phyloP scores from a whole-genome alignment of 2,797 vertebrate species.

The Anguilla marmorata region DNA sequence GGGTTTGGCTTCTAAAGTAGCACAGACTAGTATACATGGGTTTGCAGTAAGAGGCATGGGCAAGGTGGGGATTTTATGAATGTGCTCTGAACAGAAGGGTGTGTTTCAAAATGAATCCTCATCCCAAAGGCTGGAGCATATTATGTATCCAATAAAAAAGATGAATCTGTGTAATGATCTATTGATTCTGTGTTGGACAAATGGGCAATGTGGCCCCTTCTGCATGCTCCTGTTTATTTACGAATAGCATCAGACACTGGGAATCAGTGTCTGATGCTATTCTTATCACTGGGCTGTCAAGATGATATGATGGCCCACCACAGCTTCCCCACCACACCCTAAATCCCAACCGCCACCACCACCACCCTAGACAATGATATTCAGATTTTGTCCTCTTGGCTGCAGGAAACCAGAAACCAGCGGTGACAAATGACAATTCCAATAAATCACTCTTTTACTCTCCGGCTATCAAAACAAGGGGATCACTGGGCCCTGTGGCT shows the following conservation, averaged over 20 bases:
- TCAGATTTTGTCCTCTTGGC: constrained; percentile 35
- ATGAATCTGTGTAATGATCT: neutral
- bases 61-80: neutral
- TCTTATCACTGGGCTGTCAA: constrained; percentile 6
- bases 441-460: constrained; percentile 55
- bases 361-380: constrained; percentile 35
- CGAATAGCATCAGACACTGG: neutral
- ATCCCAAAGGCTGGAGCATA: neutral
- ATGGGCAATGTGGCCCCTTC: neutral
- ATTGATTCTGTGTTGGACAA: neutral
- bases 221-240: neutral
- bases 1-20: too few species aligned
- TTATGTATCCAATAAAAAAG: neutral
- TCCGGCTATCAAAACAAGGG: constrained; percentile 16
- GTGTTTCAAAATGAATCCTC: neutral
- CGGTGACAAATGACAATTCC: constrained; percentile 67
- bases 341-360: neutral
- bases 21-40: too few species aligned
- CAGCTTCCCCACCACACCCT: neutral
- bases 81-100: neutral
- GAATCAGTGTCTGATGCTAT: neutral
- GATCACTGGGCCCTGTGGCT: neutral
- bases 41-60: neutral
- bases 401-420: constrained; percentile 51
- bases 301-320: constrained; percentile 16